Evolutionary conservation across 2,888 invertebrate species (phyloP), one percentile per base, ranked within the genome.

Genomic region (Drosophila trichaetosa): DNA sequence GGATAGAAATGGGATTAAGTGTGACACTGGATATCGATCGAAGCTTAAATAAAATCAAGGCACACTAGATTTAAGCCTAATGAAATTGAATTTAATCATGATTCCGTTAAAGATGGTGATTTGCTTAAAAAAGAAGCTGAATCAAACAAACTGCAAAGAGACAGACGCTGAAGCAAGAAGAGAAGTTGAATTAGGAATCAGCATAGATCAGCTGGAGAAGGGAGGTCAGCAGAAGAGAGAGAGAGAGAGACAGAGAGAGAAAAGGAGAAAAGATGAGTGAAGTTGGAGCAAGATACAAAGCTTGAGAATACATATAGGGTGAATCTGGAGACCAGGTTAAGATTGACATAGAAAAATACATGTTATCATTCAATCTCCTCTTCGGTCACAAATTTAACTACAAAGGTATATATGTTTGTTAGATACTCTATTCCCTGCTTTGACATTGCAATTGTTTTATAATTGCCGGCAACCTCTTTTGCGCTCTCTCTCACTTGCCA

Each of bases 381-480:
- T 7, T 46, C 21, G 16, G 21, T 21, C 46, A 46, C 46, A 46
- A 46, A 46, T 7, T 4, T 4, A 46, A 7, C 6, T 13, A 13
- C 1, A 21, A 46, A 21, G 21, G n/a, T 2, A n/a, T 4, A 16
- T 49, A 18, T 33, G 42, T 48, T 73, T 69, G 54, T 57, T 67
- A 18, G 24, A 33, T 42, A 52, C 27, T 52, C 36, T 29, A 21
- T 61, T 7, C 27, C 51, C 11, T 36, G 29, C 21, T 51, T 27
- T 38, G 24, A 31, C 42, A 40, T 54, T 10, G 65, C 62, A 77
- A 73, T 77, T 67, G 74, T 67, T 63, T 73, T 77, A 69, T 77
- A 77, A 77, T 74, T 79, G 79, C 72, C 60, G 36, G 54, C 71
- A 60, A 60, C 49, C 76, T 60, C 52, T 24, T 52, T 63, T 31